phyloP scores from a whole-genome alignment of 1,140 invertebrate species.

The Protaetia brevitarsis region DNA sequence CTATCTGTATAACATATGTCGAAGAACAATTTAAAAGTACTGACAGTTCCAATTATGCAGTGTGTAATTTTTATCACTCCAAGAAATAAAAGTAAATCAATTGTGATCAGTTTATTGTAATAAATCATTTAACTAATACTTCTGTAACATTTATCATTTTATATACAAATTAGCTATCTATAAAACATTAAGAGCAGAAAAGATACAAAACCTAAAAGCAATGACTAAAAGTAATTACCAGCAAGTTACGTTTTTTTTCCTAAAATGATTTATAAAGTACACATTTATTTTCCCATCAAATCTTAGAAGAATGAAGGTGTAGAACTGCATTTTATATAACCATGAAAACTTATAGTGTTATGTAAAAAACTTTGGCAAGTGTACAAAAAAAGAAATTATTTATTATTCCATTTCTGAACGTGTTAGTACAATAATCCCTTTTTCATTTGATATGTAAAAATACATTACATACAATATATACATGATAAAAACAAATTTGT shows the following conservation, averaged over 20 bases:
- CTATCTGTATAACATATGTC: no score
- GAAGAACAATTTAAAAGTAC: no score
- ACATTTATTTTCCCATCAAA: not conserved
- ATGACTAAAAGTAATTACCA: constrained; percentile 2
- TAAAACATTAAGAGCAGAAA: constrained; percentile 12
- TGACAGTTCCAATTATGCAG: no score
- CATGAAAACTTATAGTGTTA: not conserved
- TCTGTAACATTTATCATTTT: constrained; percentile 21
- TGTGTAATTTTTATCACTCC: not conserved
- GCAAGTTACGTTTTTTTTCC: not conserved
- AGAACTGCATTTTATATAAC: no score
- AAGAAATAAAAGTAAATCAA: not conserved
- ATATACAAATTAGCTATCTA: constrained; percentile 22
- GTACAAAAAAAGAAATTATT: constrained; percentile 20
- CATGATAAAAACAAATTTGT: constrained; percentile 17
- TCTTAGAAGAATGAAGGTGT: no score
- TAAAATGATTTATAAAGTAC: not conserved
- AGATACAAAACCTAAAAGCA: not conserved
- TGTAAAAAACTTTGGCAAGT: constrained; percentile 20
- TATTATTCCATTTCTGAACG: constrained; percentile 12
- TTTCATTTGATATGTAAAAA: constrained; percentile 22
- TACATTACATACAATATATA: constrained; percentile 22
- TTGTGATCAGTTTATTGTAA: constrained; percentile 21
- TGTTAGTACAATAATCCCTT: constrained; percentile 21
- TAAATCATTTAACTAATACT: constrained; percentile 24